Conservation (phyloP, 2,797 vertebrate genomes). For the Enteromius treurensis region DNA sequence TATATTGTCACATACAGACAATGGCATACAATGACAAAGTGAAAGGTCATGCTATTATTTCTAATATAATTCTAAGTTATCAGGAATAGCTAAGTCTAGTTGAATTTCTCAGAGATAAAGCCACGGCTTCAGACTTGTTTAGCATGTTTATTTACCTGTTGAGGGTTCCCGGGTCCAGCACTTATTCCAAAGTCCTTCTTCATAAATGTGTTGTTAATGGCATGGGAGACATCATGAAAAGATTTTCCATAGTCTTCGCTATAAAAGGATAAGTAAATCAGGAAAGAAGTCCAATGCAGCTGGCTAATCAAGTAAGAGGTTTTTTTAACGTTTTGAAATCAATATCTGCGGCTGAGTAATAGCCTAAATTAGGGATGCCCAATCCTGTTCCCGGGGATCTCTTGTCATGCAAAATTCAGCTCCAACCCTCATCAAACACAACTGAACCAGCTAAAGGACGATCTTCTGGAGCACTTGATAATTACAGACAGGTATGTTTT, state of each 20-base stretch:
- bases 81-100: background rate
- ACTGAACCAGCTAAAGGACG: background rate
- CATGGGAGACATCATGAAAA: conserved; percentile 78
- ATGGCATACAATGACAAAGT: background rate
- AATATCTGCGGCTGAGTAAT: background rate
- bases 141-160: conserved; percentile 65
- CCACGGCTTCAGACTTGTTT: background rate
- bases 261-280: conserved; percentile 35
- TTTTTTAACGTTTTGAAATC: background rate
- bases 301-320: background rate
- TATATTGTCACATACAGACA: background rate
- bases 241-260: conserved; percentile 84
- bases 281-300: background rate
- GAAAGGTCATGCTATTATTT: background rate
- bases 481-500: background rate
- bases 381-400: background rate
- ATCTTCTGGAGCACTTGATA: background rate
- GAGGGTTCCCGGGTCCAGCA: conserved; percentile 78
- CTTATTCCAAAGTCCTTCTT: conserved; percentile 81
- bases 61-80: background rate
- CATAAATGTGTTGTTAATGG: conserved; percentile 81
- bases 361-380: background rate
- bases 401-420: background rate
- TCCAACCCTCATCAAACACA: background rate
- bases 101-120: background rate